Evolutionary conservation across 2,797 vertebrate species (phyloP).

Genomic region (Ceyx erithaca): DNA sequence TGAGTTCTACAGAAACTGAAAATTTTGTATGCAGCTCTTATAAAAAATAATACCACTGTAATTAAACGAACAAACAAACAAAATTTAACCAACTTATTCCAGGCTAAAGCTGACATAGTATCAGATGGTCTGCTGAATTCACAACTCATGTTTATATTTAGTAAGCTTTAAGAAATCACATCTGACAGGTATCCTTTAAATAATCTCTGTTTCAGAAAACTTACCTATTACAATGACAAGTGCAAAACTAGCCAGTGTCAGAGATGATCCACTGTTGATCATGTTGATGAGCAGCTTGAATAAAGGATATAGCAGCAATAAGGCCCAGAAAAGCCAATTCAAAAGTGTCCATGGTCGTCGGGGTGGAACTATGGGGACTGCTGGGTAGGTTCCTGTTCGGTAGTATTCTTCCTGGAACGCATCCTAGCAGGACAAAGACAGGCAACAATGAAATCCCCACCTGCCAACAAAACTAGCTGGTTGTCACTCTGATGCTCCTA

Average conservation of each 20-base stretch:
- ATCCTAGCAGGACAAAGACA: slow-evolving; percentile 81
- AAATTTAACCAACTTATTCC: background rate
- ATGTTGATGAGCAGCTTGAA: slow-evolving; percentile 83
- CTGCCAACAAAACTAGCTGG: background rate
- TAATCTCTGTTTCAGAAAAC: slow-evolving; percentile 35
- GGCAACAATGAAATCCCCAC: background rate
- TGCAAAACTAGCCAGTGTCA: slow-evolving; percentile 82
- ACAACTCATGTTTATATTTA: background rate
- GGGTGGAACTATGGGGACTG: slow-evolving; percentile 73
- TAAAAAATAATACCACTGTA: background rate
- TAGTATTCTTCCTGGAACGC: slow-evolving; percentile 90
- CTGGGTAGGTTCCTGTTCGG: slow-evolving; percentile 86
- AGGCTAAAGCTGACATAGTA: background rate
- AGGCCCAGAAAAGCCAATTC: slow-evolving; percentile 93
- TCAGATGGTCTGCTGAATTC: background rate
- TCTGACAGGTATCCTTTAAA: background rate
- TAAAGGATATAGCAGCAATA: slow-evolving; percentile 89
- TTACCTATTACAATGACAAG: slow-evolving; percentile 88
- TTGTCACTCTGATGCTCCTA: background rate
- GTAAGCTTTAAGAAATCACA: background rate
- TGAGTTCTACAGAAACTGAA: background rate
- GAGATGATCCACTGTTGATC: slow-evolving; percentile 85
- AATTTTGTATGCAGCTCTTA: background rate
- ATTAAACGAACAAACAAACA: background rate
- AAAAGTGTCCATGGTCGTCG: slow-evolving; percentile 87